A percentile compares a stretch with the other conserved stretches of the same genome.
Conservation (phyloP, 2,888 invertebrate species). For the Dusona sp. region DNA sequence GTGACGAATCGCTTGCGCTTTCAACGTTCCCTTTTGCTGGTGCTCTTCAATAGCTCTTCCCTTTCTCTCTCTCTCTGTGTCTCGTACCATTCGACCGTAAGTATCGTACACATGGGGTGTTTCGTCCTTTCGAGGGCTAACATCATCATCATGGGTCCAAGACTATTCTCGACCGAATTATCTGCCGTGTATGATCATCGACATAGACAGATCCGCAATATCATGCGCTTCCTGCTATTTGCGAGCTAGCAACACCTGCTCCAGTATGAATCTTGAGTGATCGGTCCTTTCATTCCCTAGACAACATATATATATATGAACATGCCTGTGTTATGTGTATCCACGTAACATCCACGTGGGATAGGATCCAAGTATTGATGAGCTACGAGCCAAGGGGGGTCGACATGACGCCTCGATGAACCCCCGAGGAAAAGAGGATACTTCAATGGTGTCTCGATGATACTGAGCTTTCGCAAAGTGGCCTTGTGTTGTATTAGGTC, state of each 20-base stretch:
- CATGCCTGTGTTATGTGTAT: neutral
- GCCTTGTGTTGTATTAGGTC: slow-evolving; percentile 28
- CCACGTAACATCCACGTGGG: neutral
- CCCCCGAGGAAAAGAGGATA: slow-evolving; percentile 49
- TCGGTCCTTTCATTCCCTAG: slow-evolving; percentile 27
- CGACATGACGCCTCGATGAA: slow-evolving; percentile 42
- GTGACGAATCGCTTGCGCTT: slow-evolving; percentile 84
- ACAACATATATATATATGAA: neutral
- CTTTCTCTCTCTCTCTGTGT: slow-evolving; percentile 14
- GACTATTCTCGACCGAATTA: slow-evolving; percentile 53
- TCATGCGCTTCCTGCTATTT: slow-evolving; percentile 56
- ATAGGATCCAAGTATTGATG: slow-evolving; percentile 43
- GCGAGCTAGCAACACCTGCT: slow-evolving; percentile 59
- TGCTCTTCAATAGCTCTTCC: slow-evolving; percentile 65
- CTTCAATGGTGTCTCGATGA: slow-evolving; percentile 53
- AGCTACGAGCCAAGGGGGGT: slow-evolving; percentile 44
- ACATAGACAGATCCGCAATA: slow-evolving; percentile 51
- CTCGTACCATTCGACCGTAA: slow-evolving; percentile 46
- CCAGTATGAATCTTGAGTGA: slow-evolving; percentile 46
- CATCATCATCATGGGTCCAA: slow-evolving; percentile 45
- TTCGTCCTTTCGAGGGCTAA: slow-evolving; percentile 32
- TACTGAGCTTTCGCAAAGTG: slow-evolving; percentile 52
- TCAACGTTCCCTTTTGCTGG: slow-evolving; percentile 73
- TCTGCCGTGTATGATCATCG: slow-evolving; percentile 59
- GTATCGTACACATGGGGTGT: slow-evolving; percentile 48